Conservation (phyloP, 2,888 invertebrate genomes). For the Xiphydria camelus region DNA sequence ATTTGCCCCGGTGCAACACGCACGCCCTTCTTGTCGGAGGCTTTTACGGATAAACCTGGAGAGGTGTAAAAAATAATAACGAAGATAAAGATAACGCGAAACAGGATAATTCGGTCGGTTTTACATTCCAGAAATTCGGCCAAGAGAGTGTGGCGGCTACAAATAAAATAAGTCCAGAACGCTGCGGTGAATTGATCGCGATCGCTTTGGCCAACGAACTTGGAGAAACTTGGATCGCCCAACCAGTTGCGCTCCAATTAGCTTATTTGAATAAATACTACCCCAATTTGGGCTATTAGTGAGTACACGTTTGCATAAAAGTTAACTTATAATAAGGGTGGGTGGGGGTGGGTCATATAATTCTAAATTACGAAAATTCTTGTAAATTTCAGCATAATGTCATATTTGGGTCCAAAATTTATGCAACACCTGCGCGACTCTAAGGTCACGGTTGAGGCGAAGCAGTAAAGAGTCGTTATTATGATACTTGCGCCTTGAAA, state of each 20-base stretch:
- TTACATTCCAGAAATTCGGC: slow-evolving; percentile 52
- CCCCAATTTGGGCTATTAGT: slow-evolving; percentile 40
- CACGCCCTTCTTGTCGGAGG: slow-evolving; percentile 69
- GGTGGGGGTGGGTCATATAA: slow-evolving; percentile 3
- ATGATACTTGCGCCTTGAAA: too few relatives aligned
- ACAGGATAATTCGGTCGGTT: slow-evolving; percentile 4
- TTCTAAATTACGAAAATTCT: not conserved
- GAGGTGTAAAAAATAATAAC: too few relatives aligned
- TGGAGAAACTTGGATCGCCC: slow-evolving; percentile 71
- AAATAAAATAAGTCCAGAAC: slow-evolving; percentile 62
- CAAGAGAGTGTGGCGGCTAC: slow-evolving; percentile 55
- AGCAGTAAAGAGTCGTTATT: not conserved
- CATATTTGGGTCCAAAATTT: slow-evolving; percentile 29
- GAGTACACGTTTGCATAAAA: too few relatives aligned
- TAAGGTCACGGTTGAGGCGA: slow-evolving; percentile 26
- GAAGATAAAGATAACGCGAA: too few relatives aligned
- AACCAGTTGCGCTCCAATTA: slow-evolving; percentile 31
- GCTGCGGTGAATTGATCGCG: slow-evolving; percentile 65
- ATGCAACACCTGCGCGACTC: slow-evolving; percentile 39
- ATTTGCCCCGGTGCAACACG: slow-evolving; percentile 79
- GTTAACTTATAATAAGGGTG: slow-evolving; percentile 6
- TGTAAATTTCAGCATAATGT: slow-evolving; percentile 27
- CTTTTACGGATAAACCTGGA: slow-evolving; percentile 69
- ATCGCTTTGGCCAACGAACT: slow-evolving; percentile 65
- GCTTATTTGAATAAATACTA: slow-evolving; percentile 38